A percentile compares a stretch with the other conserved stretches of the same genome.
These are phyloP conservation scores for Andrena marginata DNA, from an alignment of 2,888 invertebrate species.

Conservation along the genomic window DNA sequence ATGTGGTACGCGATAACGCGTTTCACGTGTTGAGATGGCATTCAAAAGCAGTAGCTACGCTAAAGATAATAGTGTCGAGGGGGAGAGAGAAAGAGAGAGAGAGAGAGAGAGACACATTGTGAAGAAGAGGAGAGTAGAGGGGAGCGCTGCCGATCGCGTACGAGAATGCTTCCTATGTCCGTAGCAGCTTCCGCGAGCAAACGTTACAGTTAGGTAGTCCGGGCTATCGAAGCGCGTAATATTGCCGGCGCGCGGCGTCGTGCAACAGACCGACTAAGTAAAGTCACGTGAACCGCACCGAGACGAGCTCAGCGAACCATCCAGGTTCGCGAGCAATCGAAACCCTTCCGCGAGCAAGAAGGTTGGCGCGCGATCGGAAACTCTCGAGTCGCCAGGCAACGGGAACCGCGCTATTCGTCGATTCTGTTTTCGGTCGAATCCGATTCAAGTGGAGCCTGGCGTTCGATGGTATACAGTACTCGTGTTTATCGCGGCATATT, in stretches of 20 bases:
- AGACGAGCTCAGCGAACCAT: neutral
- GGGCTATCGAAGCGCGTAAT: conserved; percentile 9
- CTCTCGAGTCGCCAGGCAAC: neutral
- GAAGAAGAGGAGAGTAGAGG: neutral
- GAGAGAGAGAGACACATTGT: neutral
- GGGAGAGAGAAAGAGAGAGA: neutral
- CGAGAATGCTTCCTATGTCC: neutral
- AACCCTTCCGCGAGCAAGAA: neutral
- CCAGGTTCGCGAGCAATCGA: neutral
- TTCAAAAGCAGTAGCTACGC: too few relatives aligned
- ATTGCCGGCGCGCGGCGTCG: neutral
- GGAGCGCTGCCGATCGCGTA: neutral
- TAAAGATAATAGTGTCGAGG: too few relatives aligned
- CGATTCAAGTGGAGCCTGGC: neutral
- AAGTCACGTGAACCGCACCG: neutral
- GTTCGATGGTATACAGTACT: neutral
- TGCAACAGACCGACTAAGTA: neutral
- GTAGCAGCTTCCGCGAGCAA: conserved; percentile 33
- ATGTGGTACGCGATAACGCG: conserved; percentile 2
- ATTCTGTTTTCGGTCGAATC: too few relatives aligned
- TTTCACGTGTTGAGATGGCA: neutral
- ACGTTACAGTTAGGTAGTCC: conserved; percentile 41
- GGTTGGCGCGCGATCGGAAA: neutral
- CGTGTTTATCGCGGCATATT: conserved; percentile 5
- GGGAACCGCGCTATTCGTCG: neutral